Conservation (phyloP, 2,888 invertebrate genomes). For the Leptogaster cylindrica region DNA sequence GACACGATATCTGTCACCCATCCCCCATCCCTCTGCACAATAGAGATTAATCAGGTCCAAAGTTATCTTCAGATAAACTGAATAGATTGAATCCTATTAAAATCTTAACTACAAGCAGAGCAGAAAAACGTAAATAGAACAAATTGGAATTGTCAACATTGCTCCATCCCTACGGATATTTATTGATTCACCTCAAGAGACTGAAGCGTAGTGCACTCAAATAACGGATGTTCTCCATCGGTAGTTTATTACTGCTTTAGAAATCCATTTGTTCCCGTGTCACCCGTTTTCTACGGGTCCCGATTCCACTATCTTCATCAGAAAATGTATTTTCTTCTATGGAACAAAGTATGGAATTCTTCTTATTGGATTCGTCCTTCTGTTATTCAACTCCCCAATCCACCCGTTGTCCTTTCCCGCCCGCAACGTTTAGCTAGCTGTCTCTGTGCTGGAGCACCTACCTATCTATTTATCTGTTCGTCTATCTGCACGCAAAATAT, state of each 20-base stretch:
- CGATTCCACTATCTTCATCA: slow-evolving; percentile 17
- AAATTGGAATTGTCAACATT: too few relatives aligned
- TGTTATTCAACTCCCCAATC: background rate
- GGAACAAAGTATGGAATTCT: slow-evolving; percentile 25
- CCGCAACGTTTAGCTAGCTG: slow-evolving; percentile 2
- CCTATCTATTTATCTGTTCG: slow-evolving; percentile 30
- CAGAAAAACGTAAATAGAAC: too few relatives aligned
- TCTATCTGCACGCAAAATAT: slow-evolving; percentile 36
- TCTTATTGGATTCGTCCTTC: slow-evolving; percentile 28
- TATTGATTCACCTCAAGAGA: too few relatives aligned
- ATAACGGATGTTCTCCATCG: slow-evolving; percentile 16
- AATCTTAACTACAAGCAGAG: too few relatives aligned
- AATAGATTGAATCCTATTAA: too few relatives aligned
- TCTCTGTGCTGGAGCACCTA: slow-evolving; percentile 11
- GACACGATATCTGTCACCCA: too few relatives aligned
- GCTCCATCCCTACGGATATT: too few relatives aligned
- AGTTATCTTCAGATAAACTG: too few relatives aligned
- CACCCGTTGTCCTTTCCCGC: background rate
- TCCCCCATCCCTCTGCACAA: too few relatives aligned
- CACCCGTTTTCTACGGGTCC: background rate
- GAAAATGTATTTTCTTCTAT: slow-evolving; percentile 22
- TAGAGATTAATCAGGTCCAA: too few relatives aligned
- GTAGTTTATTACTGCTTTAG: slow-evolving; percentile 17
- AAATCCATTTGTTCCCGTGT: slow-evolving; percentile 22
- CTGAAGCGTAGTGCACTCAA: too few relatives aligned